phyloP scores from a whole-genome alignment of 1,140 invertebrate species.

The Drosophila punjabiensis region DNA sequence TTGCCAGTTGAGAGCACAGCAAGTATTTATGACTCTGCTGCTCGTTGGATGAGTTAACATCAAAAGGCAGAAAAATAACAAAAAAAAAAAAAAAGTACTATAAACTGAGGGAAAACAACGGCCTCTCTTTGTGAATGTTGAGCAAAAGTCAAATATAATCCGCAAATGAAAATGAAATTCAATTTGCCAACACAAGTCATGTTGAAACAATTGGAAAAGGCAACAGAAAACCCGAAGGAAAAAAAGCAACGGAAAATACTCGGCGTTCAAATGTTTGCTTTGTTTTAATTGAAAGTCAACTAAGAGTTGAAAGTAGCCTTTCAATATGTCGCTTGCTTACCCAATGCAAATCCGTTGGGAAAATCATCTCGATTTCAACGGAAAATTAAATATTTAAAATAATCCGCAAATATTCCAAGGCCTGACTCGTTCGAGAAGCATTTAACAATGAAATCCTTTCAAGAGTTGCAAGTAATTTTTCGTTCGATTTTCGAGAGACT shows the following conservation, averaged over 20 bases:
- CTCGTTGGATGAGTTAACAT: conserved; percentile 69
- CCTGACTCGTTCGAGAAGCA: neutral
- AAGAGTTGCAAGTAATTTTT: conserved; percentile 5
- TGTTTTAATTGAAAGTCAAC: conserved; percentile 74
- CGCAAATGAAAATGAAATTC: conserved; percentile 62
- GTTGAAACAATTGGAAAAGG: conserved; percentile 65
- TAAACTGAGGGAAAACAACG: conserved; percentile 43
- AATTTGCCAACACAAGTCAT: conserved; percentile 73
- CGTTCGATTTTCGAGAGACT: conserved; percentile 33
- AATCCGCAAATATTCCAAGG: neutral
- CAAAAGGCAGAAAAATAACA: conserved; percentile 54
- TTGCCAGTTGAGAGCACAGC: conserved; percentile 81
- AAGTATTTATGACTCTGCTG: conserved; percentile 75
- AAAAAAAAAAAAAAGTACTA: neutral
- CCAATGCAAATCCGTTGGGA: conserved; percentile 69
- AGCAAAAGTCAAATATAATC: conserved; percentile 70
- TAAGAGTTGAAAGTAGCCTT: conserved; percentile 14
- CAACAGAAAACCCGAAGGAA: conserved; percentile 8
- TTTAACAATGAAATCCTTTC: conserved; percentile 31
- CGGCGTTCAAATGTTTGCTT: conserved; percentile 57
- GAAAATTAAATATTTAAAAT: conserved; percentile 4
- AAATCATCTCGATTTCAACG: conserved; percentile 52
- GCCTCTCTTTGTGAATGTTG: conserved; percentile 55
- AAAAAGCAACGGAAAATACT: conserved; percentile 32
- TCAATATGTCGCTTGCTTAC: conserved; percentile 49